Conservation (phyloP, 2,797 vertebrate genomes). For the Leucoraja ocellata region DNA sequence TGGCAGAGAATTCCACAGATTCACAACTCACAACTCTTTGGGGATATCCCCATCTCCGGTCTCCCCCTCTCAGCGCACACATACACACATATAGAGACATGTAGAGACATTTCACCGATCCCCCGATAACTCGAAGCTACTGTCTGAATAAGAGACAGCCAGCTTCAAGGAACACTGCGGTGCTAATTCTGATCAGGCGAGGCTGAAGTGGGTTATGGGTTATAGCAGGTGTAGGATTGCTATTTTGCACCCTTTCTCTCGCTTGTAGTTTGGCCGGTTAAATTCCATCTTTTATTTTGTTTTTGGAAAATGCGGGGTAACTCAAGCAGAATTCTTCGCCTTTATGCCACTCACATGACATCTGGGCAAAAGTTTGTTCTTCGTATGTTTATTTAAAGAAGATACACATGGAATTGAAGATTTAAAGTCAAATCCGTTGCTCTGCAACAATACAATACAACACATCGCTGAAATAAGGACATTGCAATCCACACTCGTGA, state of each 20-base stretch:
- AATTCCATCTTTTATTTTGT: background rate
- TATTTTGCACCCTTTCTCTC: background rate
- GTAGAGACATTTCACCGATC: background rate
- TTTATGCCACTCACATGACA: background rate
- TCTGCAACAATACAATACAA: background rate
- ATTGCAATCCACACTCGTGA: background rate
- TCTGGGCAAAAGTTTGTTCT: background rate
- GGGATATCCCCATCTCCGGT: background rate
- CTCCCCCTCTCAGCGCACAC: too few relatives aligned
- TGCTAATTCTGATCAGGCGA: background rate
- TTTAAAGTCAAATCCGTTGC: background rate
- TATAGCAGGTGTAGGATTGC: too few relatives aligned
- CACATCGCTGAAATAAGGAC: background rate
- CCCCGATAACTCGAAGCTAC: too few relatives aligned
- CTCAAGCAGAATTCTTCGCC: too few relatives aligned
- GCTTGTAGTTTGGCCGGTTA: background rate
- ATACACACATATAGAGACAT: background rate
- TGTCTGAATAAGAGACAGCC: background rate
- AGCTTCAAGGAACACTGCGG: background rate
- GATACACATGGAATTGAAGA: background rate
- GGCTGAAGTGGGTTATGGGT: too few relatives aligned
- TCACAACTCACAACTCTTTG: too few relatives aligned
- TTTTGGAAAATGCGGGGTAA: background rate
- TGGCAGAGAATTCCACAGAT: too few relatives aligned
- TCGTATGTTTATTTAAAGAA: background rate